phyloP scores from a whole-genome alignment of 2,797 vertebrate species.

The Thunnus albacares region DNA sequence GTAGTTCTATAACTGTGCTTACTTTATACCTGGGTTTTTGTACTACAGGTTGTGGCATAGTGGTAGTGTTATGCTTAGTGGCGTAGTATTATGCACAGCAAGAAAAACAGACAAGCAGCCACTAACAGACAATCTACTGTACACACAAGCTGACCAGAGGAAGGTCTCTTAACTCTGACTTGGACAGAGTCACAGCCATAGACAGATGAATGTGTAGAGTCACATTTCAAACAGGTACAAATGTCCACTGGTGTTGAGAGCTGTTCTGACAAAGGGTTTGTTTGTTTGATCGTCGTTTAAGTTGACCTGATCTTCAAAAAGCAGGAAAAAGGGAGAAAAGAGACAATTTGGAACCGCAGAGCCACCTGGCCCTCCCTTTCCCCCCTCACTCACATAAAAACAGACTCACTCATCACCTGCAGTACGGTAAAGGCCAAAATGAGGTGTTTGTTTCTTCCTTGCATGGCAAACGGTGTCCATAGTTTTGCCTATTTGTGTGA shows the following conservation, averaged over 20 bases:
- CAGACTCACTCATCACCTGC: slow-evolving; percentile 51
- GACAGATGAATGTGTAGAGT: slow-evolving; percentile 70
- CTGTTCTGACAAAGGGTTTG: slow-evolving; percentile 33
- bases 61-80: slow-evolving; percentile 15
- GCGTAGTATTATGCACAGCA: slow-evolving; percentile 33
- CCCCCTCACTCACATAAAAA: slow-evolving; percentile 33
- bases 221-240: slow-evolving; percentile 50
- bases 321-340: slow-evolving; percentile 22
- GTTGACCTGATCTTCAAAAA: slow-evolving; percentile 19
- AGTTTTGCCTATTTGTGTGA: slow-evolving; percentile 77
- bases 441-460: slow-evolving; percentile 78
- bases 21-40: slow-evolving; percentile 31
- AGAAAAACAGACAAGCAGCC: slow-evolving; percentile 45
- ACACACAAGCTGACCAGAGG: slow-evolving; percentile 41
- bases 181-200: slow-evolving; percentile 70
- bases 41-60: slow-evolving; percentile 28
- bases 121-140: slow-evolving; percentile 72
- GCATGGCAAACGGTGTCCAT: slow-evolving; percentile 83
- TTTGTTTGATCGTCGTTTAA: slow-evolving; percentile 43
- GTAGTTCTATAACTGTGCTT: slow-evolving; percentile 35
- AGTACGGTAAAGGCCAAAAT: slow-evolving; percentile 51
- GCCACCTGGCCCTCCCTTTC: slow-evolving; percentile 18
- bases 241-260: slow-evolving; percentile 36
- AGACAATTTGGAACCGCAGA: slow-evolving; percentile 42
- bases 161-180: slow-evolving; percentile 56